Percentiles rank a stretch among this genome's conserved stretches.
Evolutionary conservation across 2,888 invertebrate genomes (phyloP).

Genomic region (Busseola fusca): DNA sequence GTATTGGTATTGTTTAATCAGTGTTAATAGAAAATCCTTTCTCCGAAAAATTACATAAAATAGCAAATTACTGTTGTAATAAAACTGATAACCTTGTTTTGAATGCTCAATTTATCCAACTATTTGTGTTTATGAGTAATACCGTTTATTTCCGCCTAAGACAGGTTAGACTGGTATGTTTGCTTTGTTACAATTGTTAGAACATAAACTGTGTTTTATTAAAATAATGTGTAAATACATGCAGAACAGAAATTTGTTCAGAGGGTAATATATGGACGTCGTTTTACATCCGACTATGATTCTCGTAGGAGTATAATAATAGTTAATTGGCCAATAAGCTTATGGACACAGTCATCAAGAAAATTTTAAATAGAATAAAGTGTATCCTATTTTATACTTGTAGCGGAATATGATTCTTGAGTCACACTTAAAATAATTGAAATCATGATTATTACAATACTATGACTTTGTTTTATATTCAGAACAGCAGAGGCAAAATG

Average conservation of each 20-base stretch:
- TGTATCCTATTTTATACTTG: constrained; percentile 2
- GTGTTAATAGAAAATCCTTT: not conserved
- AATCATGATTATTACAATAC: not conserved
- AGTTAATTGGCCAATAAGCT: not conserved
- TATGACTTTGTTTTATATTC: constrained; percentile 64
- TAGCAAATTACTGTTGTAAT: not conserved
- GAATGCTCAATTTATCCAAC: not conserved
- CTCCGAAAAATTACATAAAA: not conserved
- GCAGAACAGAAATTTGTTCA: not conserved
- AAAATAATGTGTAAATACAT: not conserved
- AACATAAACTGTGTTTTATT: not conserved
- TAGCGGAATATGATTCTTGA: not conserved
- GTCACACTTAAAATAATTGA: not conserved
- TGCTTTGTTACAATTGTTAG: not conserved
- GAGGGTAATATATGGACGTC: not conserved
- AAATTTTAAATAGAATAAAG: not conserved
- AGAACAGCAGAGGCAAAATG: constrained; percentile 96
- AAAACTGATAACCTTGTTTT: constrained; percentile 11
- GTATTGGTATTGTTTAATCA: not conserved
- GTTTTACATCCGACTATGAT: not conserved
- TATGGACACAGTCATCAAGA: not conserved
- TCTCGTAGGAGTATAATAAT: constrained; percentile 14
- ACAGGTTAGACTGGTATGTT: constrained; percentile 6
- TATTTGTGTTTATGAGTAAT: constrained; percentile 25
- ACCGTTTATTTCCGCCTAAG: not conserved